Conservation (phyloP, 2,888 invertebrate species). For the Lamellibrachia satsuma region DNA sequence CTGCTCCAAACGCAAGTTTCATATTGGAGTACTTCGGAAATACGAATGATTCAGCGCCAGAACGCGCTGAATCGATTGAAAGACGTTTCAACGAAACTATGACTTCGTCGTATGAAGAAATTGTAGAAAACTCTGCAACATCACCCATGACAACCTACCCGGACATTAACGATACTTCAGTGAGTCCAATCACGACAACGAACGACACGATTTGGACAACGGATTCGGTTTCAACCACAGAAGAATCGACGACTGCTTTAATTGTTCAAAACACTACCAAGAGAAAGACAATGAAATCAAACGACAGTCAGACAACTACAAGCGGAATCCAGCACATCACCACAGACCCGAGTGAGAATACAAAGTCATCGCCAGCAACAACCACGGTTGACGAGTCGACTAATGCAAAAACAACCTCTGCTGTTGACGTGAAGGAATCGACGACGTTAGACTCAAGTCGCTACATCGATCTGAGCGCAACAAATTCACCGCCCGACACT, state of each 20-base stretch:
- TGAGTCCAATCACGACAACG: background rate
- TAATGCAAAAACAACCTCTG: background rate
- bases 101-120: background rate
- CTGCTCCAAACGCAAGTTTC: background rate
- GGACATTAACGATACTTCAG: background rate
- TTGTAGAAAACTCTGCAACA: background rate
- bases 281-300: background rate
- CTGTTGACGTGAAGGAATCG: background rate
- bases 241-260: background rate
- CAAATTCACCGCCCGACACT: background rate
- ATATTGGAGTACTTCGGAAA: background rate
- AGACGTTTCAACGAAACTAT: background rate
- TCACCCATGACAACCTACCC: background rate
- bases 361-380: background rate
- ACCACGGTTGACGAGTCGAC: background rate
- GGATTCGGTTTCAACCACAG: background rate
- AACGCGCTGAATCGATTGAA: background rate
- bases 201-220: background rate
- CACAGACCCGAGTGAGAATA: background rate
- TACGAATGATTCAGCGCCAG: background rate
- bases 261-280: background rate
- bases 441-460: background rate
- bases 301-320: background rate
- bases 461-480: background rate
- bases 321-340: background rate